Conservation (phyloP, 2,888 invertebrate species). For the Acanthosepion esculentum region DNA sequence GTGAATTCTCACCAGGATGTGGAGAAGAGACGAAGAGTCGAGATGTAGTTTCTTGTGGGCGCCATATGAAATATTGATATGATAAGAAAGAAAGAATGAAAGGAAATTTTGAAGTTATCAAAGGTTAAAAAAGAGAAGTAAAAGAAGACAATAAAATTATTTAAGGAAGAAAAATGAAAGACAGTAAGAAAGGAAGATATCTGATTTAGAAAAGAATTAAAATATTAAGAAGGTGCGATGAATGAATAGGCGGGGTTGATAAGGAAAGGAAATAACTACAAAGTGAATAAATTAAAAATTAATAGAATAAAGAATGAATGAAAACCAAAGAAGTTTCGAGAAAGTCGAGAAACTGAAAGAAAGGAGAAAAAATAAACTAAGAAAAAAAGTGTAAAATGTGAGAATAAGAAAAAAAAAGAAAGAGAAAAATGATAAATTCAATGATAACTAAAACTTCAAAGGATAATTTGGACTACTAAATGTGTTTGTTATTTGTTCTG, state of each 20-base stretch:
- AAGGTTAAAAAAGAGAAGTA: not conserved
- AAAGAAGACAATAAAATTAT: not conserved
- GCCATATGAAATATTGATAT: not conserved
- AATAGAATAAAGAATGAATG: no score
- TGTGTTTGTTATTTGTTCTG: no score
- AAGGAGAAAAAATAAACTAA: not conserved
- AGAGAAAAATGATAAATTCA: not conserved
- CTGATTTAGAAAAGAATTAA: not conserved
- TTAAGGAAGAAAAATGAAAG: not conserved
- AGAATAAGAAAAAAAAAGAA: not conserved
- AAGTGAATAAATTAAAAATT: no score
- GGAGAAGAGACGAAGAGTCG: not conserved
- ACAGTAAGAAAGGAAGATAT: not conserved
- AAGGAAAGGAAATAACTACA: not conserved
- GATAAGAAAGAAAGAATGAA: no score
- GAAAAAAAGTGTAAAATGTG: not conserved
- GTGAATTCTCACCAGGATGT: not conserved
- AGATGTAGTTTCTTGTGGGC: not conserved
- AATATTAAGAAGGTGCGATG: not conserved
- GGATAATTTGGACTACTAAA: not conserved
- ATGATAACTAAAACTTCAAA: not conserved
- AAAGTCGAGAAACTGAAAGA: not conserved
- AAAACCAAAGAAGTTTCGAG: no score
- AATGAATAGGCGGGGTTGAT: not conserved
- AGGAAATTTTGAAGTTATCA: not conserved